phyloP scores from a whole-genome alignment of 2,113 vertebrate species.

The Nyctibius bracteatus region DNA sequence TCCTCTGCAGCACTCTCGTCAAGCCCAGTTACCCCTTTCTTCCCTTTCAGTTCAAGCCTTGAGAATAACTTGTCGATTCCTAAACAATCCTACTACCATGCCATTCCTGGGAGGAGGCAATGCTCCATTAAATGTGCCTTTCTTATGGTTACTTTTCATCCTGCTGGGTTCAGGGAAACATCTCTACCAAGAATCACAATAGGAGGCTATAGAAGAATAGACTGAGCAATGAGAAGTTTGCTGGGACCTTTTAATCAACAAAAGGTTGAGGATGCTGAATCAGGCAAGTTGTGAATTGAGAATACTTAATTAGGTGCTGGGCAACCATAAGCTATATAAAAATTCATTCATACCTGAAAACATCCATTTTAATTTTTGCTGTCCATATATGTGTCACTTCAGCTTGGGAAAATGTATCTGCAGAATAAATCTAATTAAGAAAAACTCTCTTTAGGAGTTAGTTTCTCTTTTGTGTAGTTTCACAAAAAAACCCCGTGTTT shows the following conservation, averaged over 20 bases:
- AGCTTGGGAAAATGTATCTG: not conserved
- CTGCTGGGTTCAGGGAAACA: not conserved
- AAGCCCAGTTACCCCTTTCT: not conserved
- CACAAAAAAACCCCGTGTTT: rapidly evolving
- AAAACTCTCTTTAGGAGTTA: not conserved
- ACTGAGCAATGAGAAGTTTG: not conserved
- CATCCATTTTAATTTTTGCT: not conserved
- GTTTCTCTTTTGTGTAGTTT: not conserved
- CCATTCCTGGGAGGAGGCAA: not conserved
- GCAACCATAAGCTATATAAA: not conserved
- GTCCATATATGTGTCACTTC: not conserved
- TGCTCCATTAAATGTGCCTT: not conserved
- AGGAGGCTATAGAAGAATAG: not conserved
- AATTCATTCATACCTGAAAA: not conserved
- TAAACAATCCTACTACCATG: not conserved
- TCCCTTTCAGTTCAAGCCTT: not conserved
- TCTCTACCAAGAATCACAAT: not conserved
- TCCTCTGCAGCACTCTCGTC: not conserved
- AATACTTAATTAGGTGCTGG: not conserved
- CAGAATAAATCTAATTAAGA: not conserved
- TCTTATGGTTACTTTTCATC: not conserved
- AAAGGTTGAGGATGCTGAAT: not conserved
- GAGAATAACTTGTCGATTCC: not conserved
- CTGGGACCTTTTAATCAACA: not conserved
- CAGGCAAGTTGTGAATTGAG: not conserved